A percentile compares a stretch with the other conserved stretches of the same genome.
Conservation (phyloP, 2,797 vertebrate species). For the Chiloscyllium punctatum region DNA sequence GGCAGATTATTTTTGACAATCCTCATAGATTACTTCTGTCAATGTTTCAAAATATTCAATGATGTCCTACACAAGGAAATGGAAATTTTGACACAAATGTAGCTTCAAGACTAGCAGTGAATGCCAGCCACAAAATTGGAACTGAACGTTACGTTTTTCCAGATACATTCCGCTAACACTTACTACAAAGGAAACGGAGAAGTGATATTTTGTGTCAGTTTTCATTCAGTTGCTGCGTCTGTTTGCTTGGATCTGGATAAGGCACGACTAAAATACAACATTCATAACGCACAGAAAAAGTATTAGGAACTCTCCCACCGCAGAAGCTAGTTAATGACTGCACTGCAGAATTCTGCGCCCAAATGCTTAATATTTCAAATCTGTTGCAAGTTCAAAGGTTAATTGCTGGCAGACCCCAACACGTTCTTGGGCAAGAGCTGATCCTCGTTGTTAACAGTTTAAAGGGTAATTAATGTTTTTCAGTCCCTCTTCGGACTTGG, state of each 20-base stretch:
- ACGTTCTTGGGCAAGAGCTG: conserved; percentile 35
- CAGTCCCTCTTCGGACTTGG: conserved; percentile 27
- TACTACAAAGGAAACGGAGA: background rate
- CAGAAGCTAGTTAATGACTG: conserved; percentile 46
- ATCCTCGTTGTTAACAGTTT: background rate
- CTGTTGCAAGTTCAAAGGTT: background rate
- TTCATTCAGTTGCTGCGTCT: conserved; percentile 38
- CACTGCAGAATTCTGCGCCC: conserved; percentile 22
- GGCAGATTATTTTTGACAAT: conserved; percentile 2
- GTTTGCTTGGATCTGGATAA: conserved; percentile 40
- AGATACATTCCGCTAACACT: background rate
- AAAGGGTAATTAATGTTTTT: conserved; percentile 36
- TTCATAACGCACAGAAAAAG: conserved; percentile 45
- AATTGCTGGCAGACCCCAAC: conserved; percentile 21
- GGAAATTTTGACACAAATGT: background rate
- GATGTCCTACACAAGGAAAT: background rate
- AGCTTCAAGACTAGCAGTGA: background rate
- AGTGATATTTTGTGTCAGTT: background rate
- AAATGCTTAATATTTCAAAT: conserved; percentile 41
- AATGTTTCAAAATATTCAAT: background rate
- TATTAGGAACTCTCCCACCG: conserved; percentile 41
- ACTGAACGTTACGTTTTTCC: background rate
- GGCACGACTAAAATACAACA: background rate
- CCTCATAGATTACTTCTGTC: background rate
- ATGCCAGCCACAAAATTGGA: background rate